Conservation (phyloP, 2,113 vertebrate species). For the Corythoichthys intestinalis region DNA sequence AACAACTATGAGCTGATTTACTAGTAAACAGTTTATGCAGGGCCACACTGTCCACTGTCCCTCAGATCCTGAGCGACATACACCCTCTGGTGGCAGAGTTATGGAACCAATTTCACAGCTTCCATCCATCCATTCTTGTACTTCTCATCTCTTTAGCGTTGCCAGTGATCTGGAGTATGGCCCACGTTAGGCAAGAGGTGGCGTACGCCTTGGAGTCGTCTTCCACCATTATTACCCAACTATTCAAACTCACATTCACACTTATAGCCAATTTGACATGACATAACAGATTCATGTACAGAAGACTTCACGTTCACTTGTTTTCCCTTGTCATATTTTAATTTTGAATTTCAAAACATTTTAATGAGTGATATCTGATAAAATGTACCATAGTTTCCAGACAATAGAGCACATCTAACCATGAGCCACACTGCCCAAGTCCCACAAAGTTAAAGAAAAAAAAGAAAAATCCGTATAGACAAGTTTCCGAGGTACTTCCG, state of each 20-base stretch:
- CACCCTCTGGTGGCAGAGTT: conserved; percentile 64
- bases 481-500: too few relatives aligned
- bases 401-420: too few relatives aligned
- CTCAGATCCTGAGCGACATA: conserved; percentile 51
- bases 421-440: too few relatives aligned
- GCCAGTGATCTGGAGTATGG: not conserved
- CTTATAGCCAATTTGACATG: too few relatives aligned
- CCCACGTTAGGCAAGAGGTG: not conserved
- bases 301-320: conserved; percentile 10
- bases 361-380: not conserved
- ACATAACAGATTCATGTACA: conserved; percentile 12
- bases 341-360: not conserved
- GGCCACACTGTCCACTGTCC: not conserved
- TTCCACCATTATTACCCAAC: not conserved
- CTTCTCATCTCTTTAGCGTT: not conserved
- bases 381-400: not conserved
- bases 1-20: not conserved
- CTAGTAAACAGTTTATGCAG: not conserved
- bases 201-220: not conserved
- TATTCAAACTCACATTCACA: too few relatives aligned
- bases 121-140: not conserved
- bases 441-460: too few relatives aligned
- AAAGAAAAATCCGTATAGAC: too few relatives aligned
- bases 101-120: conserved; percentile 27
- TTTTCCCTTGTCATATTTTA: not conserved